These are phyloP conservation scores for Microchrysa polita DNA, from an alignment of 2,888 invertebrate genomes.

Conservation along the genomic window DNA sequence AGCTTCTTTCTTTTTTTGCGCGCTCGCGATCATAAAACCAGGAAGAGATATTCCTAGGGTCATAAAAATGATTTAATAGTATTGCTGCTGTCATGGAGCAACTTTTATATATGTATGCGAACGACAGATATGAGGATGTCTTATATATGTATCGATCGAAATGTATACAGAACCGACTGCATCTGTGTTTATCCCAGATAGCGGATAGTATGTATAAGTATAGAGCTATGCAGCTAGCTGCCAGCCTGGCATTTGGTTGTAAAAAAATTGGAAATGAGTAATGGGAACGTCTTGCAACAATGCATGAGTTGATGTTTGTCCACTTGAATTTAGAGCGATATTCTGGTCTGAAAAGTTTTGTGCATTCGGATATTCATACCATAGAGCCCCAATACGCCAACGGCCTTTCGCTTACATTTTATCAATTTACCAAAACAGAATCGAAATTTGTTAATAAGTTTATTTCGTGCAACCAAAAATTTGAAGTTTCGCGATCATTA, in stretches of 20 bases:
- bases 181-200: neutral
- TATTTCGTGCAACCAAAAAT: no score
- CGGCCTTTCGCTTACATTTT: no score
- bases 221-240: neutral
- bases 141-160: neutral
- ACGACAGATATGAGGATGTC: neutral
- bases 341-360: no score
- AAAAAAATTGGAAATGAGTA: conserved; percentile 5
- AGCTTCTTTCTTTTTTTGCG: neutral
- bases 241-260: neutral
- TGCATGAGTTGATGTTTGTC: no score
- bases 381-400: no score
- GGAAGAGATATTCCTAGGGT: conserved; percentile 27
- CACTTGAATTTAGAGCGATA: no score
- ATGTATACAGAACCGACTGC: neutral
- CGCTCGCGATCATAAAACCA: conserved; percentile 29
- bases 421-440: no score
- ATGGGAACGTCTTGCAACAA: conserved; percentile 1
- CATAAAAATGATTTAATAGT: conserved; percentile 36
- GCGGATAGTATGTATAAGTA: neutral
- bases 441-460: no score
- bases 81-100: conserved; percentile 15
- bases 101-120: conserved; percentile 10
- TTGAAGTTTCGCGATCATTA: no score
- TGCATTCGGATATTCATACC: no score